A percentile compares a stretch with the other conserved stretches of the same genome.
phyloP scores from a whole-genome alignment of 2,113 vertebrate genomes.

The Microcebus murinus region DNA sequence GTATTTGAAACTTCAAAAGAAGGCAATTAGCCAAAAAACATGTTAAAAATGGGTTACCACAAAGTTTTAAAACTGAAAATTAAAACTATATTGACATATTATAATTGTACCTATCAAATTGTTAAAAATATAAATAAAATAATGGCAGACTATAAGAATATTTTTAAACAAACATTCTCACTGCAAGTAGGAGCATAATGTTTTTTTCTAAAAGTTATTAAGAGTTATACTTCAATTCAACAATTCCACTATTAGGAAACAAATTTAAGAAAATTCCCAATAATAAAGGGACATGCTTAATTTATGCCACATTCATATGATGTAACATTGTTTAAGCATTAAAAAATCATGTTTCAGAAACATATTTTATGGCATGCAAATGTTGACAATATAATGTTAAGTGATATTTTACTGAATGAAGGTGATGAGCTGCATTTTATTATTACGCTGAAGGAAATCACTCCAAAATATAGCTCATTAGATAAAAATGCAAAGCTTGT shows the following conservation, averaged over 20 bases:
- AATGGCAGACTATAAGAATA: not conserved
- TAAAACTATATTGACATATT: not conserved
- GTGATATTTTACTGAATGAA: not conserved
- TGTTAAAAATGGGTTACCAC: not conserved
- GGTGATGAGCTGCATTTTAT: not conserved
- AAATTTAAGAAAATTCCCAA: not conserved
- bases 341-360: constrained; percentile 11
- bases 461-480: not conserved
- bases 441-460: not conserved
- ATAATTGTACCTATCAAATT: not conserved
- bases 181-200: not conserved
- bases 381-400: not conserved
- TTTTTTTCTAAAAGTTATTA: not conserved
- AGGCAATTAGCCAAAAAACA: not conserved
- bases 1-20: not conserved
- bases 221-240: not conserved
- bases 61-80: not conserved
- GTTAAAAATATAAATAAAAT: not conserved
- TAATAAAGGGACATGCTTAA: not conserved
- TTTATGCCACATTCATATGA: not conserved
- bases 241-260: not conserved
- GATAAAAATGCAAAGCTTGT: not conserved
- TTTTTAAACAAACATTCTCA: not conserved
- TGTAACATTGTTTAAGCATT: not conserved
- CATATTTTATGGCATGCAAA: not conserved